phyloP scores from a whole-genome alignment of 2,113 vertebrate species.

The Labeo rohita region DNA sequence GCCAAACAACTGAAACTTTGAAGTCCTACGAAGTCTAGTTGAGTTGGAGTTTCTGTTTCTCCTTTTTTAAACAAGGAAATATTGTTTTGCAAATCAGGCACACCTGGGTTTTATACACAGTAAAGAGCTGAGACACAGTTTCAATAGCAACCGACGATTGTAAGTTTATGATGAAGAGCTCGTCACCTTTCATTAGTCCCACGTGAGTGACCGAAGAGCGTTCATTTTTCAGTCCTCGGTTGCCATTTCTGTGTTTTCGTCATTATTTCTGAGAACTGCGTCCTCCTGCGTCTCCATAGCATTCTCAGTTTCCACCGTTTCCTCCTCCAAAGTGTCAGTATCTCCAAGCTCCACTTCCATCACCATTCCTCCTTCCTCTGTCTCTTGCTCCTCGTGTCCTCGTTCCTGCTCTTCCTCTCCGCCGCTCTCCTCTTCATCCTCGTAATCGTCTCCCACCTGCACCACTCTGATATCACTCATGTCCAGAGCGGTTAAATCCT shows the following conservation, averaged over 20 bases:
- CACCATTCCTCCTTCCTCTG: constrained; percentile 33
- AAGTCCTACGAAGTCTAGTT: constrained; percentile 79
- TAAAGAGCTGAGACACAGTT: constrained; percentile 93
- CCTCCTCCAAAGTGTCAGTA: constrained; percentile 39
- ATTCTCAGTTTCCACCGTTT: constrained; percentile 65
- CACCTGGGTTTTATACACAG: constrained; percentile 97
- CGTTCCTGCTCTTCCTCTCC: constrained; percentile 59
- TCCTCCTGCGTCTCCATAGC: constrained; percentile 59
- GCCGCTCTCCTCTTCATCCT: constrained; percentile 61
- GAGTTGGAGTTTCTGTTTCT: constrained; percentile 45
- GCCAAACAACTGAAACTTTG: constrained; percentile 68
- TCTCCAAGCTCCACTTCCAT: constrained; percentile 54
- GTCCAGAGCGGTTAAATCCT: constrained; percentile 75
- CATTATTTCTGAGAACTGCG: neutral
- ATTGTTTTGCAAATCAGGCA: constrained; percentile 92
- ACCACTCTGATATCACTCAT: constrained; percentile 79
- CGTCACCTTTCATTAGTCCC: constrained; percentile 10
- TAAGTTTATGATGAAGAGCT: neutral
- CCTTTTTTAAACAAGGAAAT: constrained; percentile 77
- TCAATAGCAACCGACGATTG: constrained; percentile 76
- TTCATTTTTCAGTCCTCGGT: constrained; percentile 59
- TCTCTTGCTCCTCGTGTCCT: constrained; percentile 44
- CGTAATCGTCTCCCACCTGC: constrained; percentile 75
- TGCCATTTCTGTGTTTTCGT: constrained; percentile 25
- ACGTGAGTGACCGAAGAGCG: constrained; percentile 51